Evolutionary conservation across 2,797 vertebrate genomes (phyloP).

Genomic region (Cetoscarus ocellatus): DNA sequence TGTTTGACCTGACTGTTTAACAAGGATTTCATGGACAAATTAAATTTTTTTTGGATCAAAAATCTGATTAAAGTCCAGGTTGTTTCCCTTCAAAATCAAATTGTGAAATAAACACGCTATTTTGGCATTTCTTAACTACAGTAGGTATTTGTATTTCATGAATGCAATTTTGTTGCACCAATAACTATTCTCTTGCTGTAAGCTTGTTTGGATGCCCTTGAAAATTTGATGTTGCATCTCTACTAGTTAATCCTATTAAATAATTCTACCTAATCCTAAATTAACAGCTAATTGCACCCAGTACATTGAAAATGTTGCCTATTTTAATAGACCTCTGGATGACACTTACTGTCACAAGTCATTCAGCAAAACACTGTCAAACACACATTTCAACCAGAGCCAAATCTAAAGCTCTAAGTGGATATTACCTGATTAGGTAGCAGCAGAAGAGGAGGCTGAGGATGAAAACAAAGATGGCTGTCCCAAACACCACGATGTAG

Average conservation of each 20-base stretch:
- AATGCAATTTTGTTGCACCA: no score
- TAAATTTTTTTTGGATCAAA: no score
- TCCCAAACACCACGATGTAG: slow-evolving; percentile 99
- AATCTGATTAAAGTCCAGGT: no score
- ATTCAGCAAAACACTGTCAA: slow-evolving; percentile 17
- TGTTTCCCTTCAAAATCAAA: no score
- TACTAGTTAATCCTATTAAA: no score
- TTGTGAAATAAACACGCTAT: no score
- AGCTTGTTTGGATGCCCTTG: no score
- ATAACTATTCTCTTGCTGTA: no score
- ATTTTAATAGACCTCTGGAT: slow-evolving; percentile 21
- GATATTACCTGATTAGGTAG: slow-evolving; percentile 96
- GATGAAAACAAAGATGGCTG: slow-evolving; percentile 99
- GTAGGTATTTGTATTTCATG: no score
- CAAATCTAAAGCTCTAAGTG: slow-evolving; percentile 8
- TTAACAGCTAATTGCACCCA: slow-evolving; percentile 7
- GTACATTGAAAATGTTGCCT: background rate
- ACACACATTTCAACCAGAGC: background rate
- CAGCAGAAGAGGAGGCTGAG: slow-evolving; percentile 99
- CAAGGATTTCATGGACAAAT: no score
- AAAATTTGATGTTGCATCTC: no score
- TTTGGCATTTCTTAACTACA: no score
- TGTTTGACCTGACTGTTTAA: background rate
- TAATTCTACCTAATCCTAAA: background rate
- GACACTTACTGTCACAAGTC: slow-evolving; percentile 51